Conservation (phyloP, 2,113 vertebrate species). For the Paralichthys olivaceus region DNA sequence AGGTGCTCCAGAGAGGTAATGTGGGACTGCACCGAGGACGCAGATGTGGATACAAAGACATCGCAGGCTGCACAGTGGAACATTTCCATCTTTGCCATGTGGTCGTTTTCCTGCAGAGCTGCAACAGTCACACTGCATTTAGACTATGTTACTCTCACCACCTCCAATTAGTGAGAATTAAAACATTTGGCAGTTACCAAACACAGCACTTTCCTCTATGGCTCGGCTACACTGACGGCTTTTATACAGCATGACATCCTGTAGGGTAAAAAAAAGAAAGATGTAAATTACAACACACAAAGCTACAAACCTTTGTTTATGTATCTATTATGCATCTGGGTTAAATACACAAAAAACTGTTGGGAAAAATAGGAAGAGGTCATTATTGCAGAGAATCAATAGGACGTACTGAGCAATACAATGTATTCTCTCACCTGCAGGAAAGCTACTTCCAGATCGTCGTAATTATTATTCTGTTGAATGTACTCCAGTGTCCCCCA, state of each 20-base stretch:
- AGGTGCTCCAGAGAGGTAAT: constrained; percentile 69
- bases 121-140: constrained; percentile 1
- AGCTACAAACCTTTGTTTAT: not conserved
- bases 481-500: constrained; percentile 76
- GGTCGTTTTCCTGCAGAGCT: constrained; percentile 72
- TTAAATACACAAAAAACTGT: not conserved
- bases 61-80: constrained; percentile 73
- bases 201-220: constrained; percentile 54
- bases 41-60: constrained; percentile 54
- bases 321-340: not conserved
- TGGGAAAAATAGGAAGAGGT: not conserved
- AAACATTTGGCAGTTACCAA: constrained; percentile 44
- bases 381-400: not conserved
- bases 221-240: constrained; percentile 50
- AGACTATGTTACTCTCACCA: not conserved
- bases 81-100: constrained; percentile 78
- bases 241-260: constrained; percentile 73
- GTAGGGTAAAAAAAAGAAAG: not conserved
- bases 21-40: constrained; percentile 64
- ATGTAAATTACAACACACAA: not conserved
- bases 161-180: not conserved
- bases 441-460: constrained; percentile 71
- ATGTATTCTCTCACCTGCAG: constrained; percentile 61
- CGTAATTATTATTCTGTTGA: constrained; percentile 69
- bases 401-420: not conserved